These are phyloP conservation scores for Tetragnatha montana DNA, from an alignment of 2,888 invertebrate species.

Conservation along the genomic window DNA sequence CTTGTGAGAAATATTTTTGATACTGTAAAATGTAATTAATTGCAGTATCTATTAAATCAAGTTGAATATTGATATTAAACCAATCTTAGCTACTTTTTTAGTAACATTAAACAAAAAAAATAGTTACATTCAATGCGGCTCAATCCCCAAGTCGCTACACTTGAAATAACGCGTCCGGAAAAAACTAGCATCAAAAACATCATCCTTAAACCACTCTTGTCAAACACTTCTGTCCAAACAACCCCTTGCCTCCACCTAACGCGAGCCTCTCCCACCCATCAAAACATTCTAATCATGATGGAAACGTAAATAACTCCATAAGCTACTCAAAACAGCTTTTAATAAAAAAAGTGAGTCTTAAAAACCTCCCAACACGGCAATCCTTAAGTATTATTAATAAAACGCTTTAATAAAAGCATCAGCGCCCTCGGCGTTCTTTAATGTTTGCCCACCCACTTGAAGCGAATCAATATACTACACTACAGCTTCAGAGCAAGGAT, in stretches of 20 bases:
- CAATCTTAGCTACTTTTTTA: too few relatives aligned
- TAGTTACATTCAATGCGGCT: too few relatives aligned
- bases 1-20: too few relatives aligned
- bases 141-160: too few relatives aligned
- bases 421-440: conserved; percentile 2
- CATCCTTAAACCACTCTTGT: too few relatives aligned
- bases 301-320: background rate
- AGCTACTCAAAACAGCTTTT: background rate
- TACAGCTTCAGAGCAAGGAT: background rate
- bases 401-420: conserved; percentile 8
- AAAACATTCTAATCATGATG: background rate
- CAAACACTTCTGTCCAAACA: background rate
- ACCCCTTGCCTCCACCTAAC: background rate
- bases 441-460: conserved; percentile 3
- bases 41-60: too few relatives aligned
- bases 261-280: background rate
- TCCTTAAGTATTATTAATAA: background rate
- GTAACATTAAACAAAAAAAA: too few relatives aligned
- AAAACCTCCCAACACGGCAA: background rate
- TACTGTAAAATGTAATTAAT: too few relatives aligned
- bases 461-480: conserved; percentile 26
- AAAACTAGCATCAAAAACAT: too few relatives aligned
- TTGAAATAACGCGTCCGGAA: too few relatives aligned
- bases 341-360: background rate
- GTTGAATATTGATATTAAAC: too few relatives aligned